phyloP scores from a whole-genome alignment of 2,888 invertebrate species.

The Lycocerus yunnanus region DNA sequence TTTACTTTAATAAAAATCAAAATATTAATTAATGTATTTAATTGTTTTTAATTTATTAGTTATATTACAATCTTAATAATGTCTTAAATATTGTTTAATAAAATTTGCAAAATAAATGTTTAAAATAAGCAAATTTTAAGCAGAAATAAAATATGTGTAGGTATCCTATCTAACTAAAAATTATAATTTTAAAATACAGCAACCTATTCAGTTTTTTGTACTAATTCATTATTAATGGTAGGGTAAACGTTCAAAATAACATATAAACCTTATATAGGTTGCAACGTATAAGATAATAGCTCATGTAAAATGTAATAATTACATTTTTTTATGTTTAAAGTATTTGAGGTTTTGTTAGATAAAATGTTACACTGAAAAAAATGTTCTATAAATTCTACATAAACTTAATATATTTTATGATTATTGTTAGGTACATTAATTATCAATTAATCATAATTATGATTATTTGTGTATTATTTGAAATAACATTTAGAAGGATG shows the following conservation, averaged over 20 bases:
- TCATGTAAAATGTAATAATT: neutral
- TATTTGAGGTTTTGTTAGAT: neutral
- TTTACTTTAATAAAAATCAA: no score
- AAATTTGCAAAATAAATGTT: neutral
- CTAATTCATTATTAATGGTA: neutral
- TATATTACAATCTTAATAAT: no score
- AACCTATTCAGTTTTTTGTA: neutral
- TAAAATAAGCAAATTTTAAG: neutral
- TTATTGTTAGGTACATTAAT: neutral
- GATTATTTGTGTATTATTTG: no score
- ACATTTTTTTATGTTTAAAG: neutral
- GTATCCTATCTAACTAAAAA: neutral
- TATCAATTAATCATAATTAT: neutral
- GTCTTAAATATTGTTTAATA: neutral
- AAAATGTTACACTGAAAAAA: neutral
- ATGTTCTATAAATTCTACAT: neutral
- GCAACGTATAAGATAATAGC: neutral
- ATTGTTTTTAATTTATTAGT: neutral
- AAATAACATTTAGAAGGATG: no score
- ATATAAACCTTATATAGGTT: neutral
- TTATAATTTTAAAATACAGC: neutral
- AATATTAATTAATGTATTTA: no score
- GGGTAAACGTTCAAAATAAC: neutral
- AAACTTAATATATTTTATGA: neutral
- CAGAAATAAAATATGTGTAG: neutral